Base-by-base conservation (phyloP, 2,888 invertebrate genomes). In the Tetragnatha montana region DNA sequence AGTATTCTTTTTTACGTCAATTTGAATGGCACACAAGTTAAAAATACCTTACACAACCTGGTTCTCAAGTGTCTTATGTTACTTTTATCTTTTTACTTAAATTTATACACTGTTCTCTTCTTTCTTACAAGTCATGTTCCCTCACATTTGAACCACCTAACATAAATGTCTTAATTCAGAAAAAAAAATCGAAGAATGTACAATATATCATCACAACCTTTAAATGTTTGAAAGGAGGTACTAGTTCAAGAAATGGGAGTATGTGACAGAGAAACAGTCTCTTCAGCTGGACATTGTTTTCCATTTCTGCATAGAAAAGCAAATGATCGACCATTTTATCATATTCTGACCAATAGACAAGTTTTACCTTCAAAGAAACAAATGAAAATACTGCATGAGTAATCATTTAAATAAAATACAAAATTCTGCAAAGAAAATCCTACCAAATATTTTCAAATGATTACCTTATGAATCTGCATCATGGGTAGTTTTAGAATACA, bases 211-310 rank as follows among this genome's bases (percentile, higher is more conserved):
- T 35, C 35, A 35, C 4, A 1, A 89, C 89, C 81, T 89, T 89
- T 81, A 89, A 81, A 78, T 89, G 89, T 21, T 85, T 85, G 50
- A 85, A 81, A 19, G 85, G 85, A n/a, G 81, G 76, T 19, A 68
- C 49, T 8, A 19, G 50, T 7, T 71, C 75, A 35, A 81, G 60
- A 22, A 81, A 89, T 35, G 75, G n/a, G 49, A 71, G 22, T 49
- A 81, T 60, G 12, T 89, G 85, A 22, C 60, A 60, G 3, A 89
- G n/a, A 81, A 47, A 89, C 14, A 81, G 2, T n/a, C 12, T 71
- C 50, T 76, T 85, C 21, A 85, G 22, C 19, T 89, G 4, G 17
- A 49, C 6, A 60, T 76, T 78, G 7, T 8, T 35, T 85, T 89
- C 89, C 51, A 47, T 47, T 7, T 81, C 81, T 1, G 60, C 47